Percentiles rank a stretch among this genome's conserved stretches.
Evolutionary conservation across 2,888 invertebrate genomes (phyloP).

Genomic region (Stenotaenia linearis): DNA sequence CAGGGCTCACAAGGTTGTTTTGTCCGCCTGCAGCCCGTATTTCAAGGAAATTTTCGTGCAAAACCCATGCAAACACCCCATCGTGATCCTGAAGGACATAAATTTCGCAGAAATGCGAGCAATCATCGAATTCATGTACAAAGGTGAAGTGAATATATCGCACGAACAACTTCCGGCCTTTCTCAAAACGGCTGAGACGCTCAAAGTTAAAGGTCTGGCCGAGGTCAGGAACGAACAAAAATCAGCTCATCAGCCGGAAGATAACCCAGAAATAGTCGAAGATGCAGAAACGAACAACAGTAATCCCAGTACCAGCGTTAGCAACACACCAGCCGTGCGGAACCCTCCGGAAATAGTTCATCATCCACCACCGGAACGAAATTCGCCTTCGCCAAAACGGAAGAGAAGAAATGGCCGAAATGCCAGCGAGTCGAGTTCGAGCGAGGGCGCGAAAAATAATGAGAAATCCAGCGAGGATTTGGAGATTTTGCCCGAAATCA

Average conservation of each 20-base stretch:
- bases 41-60: slow-evolving; percentile 63
- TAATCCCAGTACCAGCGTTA: background rate
- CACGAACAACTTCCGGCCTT: slow-evolving; percentile 64
- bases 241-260: background rate
- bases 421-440: background rate
- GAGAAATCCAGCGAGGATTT: background rate
- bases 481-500: background rate
- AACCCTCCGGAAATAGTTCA: background rate
- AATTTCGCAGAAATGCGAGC: slow-evolving; percentile 78
- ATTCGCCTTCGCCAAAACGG: background rate
- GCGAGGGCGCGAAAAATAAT: background rate
- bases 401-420: background rate
- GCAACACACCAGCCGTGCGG: background rate
- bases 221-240: no score
- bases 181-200: slow-evolving; percentile 57
- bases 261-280: background rate
- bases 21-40: slow-evolving; percentile 70
- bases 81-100: slow-evolving; percentile 64
- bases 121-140: slow-evolving; percentile 86
- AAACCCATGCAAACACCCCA: slow-evolving; percentile 56
- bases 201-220: slow-evolving; percentile 59
- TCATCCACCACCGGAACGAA: background rate
- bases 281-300: background rate
- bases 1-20: slow-evolving; percentile 63
- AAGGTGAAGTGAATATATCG: slow-evolving; percentile 83